Base-by-base conservation (phyloP, 2,797 vertebrate genomes). In the Capromys pilorides region DNA sequence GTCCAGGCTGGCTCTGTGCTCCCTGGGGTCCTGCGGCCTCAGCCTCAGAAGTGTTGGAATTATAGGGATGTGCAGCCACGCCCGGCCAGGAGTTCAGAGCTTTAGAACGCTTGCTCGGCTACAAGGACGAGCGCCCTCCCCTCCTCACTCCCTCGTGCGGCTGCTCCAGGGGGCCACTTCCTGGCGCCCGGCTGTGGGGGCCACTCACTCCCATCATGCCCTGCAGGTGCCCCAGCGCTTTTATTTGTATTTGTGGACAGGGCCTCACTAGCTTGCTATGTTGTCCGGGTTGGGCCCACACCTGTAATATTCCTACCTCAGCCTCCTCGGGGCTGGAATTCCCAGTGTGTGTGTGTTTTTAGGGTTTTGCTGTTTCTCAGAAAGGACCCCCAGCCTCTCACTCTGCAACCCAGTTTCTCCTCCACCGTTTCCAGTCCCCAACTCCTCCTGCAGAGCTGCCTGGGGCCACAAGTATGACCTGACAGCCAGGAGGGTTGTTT, bases 141-240 rank as follows among this genome's bases (percentile, higher is more conserved):
- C 16, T n/a, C 19, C 33, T 33, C 18, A 2, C 3, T 33, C 13
- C 64, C 66, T 69, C n/a, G 16, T n/a, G n/a, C 66, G n/a, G 33
- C 6, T 18, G 67, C n/a, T 39, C 22, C 9, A 2, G 36, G n/a
- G 3, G 11, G 19, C 36, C 36, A 39, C 36, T 12, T 39, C 33
- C 67, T 67, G 2, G 36, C 19, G 22, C 67, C 11, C 9, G 19
- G 36, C 67, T 12, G 36, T 9, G 7, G 19, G 3, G 19, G 19
- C 22, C 36, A 22, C 16, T 22, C 22, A 39, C 36, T 22, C 3
- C 1, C 36, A 39, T 2, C 1, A 19, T 5, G 12, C 4, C 8
- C 0, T 36, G 19, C 16, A 10, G 10, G 19, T 39, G 16, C 66
- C n/a, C 31, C 21, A 22, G n/a, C 19, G 22, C 36, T 71, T 39